Evolutionary conservation across 2,797 vertebrate species (phyloP), one percentile per base, ranked within the genome.

Genomic region (Ptychadena robeensis): DNA sequence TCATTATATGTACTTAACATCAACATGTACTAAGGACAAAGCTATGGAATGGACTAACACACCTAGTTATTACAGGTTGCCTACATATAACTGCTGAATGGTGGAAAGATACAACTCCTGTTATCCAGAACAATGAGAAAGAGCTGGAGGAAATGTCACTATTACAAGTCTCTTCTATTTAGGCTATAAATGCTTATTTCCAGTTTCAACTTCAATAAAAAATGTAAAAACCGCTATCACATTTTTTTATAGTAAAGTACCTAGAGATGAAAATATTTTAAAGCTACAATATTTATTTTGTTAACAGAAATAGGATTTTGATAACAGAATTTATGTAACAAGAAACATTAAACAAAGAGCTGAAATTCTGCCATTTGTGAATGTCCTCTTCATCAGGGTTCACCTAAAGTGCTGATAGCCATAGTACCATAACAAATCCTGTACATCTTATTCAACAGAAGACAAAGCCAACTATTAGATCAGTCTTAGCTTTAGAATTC

Each of bases 371-470:
- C 61, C 25, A 66, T 65, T 9, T 10, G 34, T 35, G n/a, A 22
- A 64, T 44, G 35, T 44, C 35, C 9, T 65, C 28, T 61, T 38
- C 10, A 40, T 28, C n/a, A 77, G 35, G 64, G 61, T 77, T 48
- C 31, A 76, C 7, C 5, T 32, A 57, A 59, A 79, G 65, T 79
- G 76, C 65, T 59, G 15, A 53, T 37, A 48, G 4, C 4, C 6
- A 18, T 10, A 48, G 31, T 14, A 11, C 25, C 65, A 12, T 35
- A 27, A 25, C 40, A 68, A 30, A 25, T 25, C 10, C 25, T 28
- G 10, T 28, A 18, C 18, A 53, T 53, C 18, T 53, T 53, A 22
- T 22, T n/a, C 44, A 15, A 53, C 44, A 2, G 59, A 61, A 22
- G 48, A 53, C 48, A 53, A 53, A 61, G 59, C 27, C 59, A 61